Evolutionary conservation across 2,113 vertebrate genomes (phyloP), one percentile per base, ranked within the genome.

Genomic region (Platichthys stellatus): DNA sequence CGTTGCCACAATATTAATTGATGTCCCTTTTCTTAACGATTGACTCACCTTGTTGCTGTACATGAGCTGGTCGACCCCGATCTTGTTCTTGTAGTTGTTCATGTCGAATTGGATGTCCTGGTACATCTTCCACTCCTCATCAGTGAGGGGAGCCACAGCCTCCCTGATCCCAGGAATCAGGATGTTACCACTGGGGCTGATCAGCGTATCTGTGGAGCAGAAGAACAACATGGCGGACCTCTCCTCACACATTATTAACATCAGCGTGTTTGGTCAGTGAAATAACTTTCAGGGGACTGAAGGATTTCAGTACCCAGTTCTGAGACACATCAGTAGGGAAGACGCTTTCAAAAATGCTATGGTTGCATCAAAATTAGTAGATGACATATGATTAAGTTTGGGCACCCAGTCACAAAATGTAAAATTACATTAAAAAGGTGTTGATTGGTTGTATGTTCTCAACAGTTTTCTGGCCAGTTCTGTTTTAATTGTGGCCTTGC

Each of bases 111-210:
- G 87, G 43, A 96, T 95, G 0, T 90, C 88, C 72, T 95, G 87
- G 54, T 96, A 97, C 75, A 92, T 87, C 23, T 81, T 90, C 85
- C 72, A 94, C 69, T 98, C 96, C 53, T 97, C 94, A 5, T 96
- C 95, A 0, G 88, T 94, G 51, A 99, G 69, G 2, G 92, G 86
- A 10, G 93, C 92, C 2, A 98, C 92, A 0, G 92, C 93, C 9
- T 96, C 95, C 0, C 95, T 94, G 86, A 99, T 95, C 43, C 96
- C 96, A 14, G 97, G 97, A 69, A 98, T 93, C 78, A 96, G 92
- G 83, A 99, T 98, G 31, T 0, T 88, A 13, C 97, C 97, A 0
- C 92, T 94, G 8, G 94, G 87, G 82, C 95, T 95, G 69, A 97
- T 95, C 57, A 99, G 94, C 31, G 95, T 96, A 38, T 95, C 97